These are phyloP conservation scores for Tigriopus californicus DNA, from an alignment of 2,888 invertebrate species.

Conservation along the genomic window DNA sequence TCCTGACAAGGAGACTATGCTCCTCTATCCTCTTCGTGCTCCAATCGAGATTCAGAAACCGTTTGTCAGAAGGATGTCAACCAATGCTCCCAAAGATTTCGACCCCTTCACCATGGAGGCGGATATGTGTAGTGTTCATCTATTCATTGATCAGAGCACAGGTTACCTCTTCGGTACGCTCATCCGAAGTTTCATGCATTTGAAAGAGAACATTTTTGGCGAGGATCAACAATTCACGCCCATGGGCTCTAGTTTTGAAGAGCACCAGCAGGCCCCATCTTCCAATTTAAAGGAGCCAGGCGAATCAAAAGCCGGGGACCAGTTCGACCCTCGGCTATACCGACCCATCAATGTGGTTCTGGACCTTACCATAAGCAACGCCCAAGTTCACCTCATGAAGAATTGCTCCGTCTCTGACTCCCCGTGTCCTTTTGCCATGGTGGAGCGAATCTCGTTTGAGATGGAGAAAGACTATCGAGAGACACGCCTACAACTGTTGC, in stretches of 20 bases:
- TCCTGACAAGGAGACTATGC: constrained; percentile 79
- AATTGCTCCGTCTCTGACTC: not conserved
- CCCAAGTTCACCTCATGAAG: constrained; percentile 27
- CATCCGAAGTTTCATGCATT: constrained; percentile 54
- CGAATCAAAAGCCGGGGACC: not conserved
- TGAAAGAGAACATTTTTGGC: constrained; percentile 83
- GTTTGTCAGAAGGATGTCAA: constrained; percentile 18
- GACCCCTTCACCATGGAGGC: constrained; percentile 67
- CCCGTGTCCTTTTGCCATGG: constrained; percentile 68
- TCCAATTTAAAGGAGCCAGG: not conserved
- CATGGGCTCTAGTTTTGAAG: constrained; percentile 33
- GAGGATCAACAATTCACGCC: constrained; percentile 86
- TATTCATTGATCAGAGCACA: constrained; percentile 86
- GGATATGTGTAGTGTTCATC: constrained; percentile 73
- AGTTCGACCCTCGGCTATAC: constrained; percentile 62
- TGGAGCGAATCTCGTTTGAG: constrained; percentile 87
- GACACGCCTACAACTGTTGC: constrained; percentile 62
- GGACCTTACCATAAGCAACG: constrained; percentile 80
- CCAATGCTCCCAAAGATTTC: constrained; percentile 46
- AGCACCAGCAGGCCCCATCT: not conserved
- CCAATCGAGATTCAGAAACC: not conserved
- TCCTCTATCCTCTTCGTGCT: constrained; percentile 64
- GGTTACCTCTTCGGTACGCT: constrained; percentile 78
- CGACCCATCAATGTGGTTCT: constrained; percentile 78
- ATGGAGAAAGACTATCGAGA: constrained; percentile 82